These are phyloP conservation scores for Dipodomys stephensi DNA, from an alignment of 2,113 vertebrate species.

Conservation along the genomic window DNA sequence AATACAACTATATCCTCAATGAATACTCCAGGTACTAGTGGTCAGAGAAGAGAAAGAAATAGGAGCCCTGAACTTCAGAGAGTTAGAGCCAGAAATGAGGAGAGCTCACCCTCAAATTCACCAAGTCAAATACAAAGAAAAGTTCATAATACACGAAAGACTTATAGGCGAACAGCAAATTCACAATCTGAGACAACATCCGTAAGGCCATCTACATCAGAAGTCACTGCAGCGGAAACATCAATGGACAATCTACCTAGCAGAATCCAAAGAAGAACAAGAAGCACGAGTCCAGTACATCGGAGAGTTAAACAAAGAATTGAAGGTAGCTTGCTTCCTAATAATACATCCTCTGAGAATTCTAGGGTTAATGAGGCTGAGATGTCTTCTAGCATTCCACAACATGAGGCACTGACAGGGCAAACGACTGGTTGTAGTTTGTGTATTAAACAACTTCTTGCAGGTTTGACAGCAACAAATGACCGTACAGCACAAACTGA, in stretches of 20 bases:
- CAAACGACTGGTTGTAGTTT: constrained; percentile 81
- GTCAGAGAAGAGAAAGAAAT: constrained; percentile 91
- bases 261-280: constrained; percentile 90
- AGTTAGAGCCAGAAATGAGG: constrained; percentile 90
- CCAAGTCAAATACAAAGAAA: neutral
- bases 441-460: constrained; percentile 58
- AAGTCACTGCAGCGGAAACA: constrained; percentile 73
- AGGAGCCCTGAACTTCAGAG: constrained; percentile 91
- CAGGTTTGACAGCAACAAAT: constrained; percentile 72
- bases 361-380: constrained; percentile 85
- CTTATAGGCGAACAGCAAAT: constrained; percentile 82
- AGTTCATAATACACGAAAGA: constrained; percentile 55
- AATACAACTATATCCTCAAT: constrained; percentile 72
- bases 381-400: constrained; percentile 92
- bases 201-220: constrained; percentile 66
- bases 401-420: constrained; percentile 90
- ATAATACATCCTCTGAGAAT: constrained; percentile 76
- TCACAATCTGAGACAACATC: constrained; percentile 78
- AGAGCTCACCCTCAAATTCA: constrained; percentile 41
- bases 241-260: constrained; percentile 80
- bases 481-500: constrained; percentile 74
- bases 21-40: constrained; percentile 85
- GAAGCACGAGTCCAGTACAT: constrained; percentile 92
- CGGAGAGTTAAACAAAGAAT: constrained; percentile 89
- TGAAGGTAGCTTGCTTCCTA: constrained; percentile 91